phyloP scores from a whole-genome alignment of 1,140 invertebrate species.

The Bombus affinis region DNA sequence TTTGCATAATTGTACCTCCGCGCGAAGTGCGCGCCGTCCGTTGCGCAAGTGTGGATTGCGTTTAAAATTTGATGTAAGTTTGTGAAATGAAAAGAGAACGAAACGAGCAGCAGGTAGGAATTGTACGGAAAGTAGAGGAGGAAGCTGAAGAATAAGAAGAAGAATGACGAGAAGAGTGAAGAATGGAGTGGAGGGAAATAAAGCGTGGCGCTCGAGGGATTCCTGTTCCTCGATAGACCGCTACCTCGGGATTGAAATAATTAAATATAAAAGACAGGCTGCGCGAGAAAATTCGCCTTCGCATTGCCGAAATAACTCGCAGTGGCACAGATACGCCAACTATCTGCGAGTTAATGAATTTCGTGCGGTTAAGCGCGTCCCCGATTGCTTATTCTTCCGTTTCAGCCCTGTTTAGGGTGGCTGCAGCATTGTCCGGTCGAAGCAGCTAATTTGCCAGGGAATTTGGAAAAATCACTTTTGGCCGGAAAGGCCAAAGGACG shows the following conservation, averaged over 20 bases:
- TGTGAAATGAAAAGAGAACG: background rate
- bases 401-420: background rate
- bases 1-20: conserved; percentile 79
- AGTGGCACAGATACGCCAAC: background rate
- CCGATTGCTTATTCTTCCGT: too few species aligned
- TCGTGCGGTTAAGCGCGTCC: background rate
- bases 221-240: background rate
- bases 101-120: background rate
- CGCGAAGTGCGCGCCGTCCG: conserved; percentile 22
- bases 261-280: background rate
- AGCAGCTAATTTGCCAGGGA: conserved; percentile 69
- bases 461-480: conserved; percentile 66
- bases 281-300: background rate
- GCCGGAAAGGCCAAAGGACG: conserved; percentile 11
- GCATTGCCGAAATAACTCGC: background rate
- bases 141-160: background rate
- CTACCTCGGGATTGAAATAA: background rate
- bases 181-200: too few species aligned
- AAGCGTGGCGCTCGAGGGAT: background rate
- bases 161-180: background rate
- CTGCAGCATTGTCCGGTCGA: background rate
- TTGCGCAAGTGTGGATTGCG: conserved; percentile 21
- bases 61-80: conserved; percentile 19
- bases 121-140: background rate
- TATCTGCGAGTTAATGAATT: conserved; percentile 5